A percentile compares a stretch with the other conserved stretches of the same genome.
Evolutionary conservation across 2,888 invertebrate genomes (phyloP).

Genomic region (Gnatocerus cornutus): DNA sequence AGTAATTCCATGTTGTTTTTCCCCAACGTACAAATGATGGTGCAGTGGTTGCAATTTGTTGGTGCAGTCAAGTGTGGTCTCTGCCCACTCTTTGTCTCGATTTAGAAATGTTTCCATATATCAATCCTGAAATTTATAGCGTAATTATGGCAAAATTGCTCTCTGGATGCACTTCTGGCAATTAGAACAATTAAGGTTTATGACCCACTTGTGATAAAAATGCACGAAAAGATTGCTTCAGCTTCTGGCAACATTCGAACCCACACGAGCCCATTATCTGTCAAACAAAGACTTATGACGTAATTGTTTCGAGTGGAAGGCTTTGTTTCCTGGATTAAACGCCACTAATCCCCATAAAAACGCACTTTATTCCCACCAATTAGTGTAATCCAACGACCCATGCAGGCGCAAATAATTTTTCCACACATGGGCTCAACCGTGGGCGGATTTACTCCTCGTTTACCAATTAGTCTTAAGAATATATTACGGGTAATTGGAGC

Average conservation of each 20-base stretch:
- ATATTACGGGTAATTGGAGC: slow-evolving; percentile 16
- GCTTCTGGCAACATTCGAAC: slow-evolving; percentile 1
- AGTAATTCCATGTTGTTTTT: slow-evolving; percentile 40
- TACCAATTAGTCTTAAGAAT: slow-evolving; percentile 14
- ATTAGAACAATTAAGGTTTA: slow-evolving; percentile 32
- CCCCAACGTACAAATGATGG: slow-evolving; percentile 22
- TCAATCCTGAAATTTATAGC: slow-evolving; percentile 10
- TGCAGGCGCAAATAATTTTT: slow-evolving; percentile 19
- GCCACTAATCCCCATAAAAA: not conserved
- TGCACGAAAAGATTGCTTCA: slow-evolving; percentile 13
- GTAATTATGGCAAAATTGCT: slow-evolving; percentile 18
- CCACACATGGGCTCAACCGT: not conserved
- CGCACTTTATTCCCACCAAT: not conserved
- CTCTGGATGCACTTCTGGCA: slow-evolving; percentile 15
- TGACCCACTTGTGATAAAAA: slow-evolving; percentile 28
- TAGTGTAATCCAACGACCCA: not conserved
- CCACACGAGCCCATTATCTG: slow-evolving; percentile 26
- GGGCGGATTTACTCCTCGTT: slow-evolving; percentile 25
- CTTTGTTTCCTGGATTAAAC: not conserved
- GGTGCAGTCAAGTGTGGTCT: slow-evolving; percentile 29
- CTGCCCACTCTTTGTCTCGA: slow-evolving; percentile 41
- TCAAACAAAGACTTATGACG: slow-evolving; percentile 28
- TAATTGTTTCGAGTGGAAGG: slow-evolving; percentile 31
- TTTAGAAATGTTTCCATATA: not conserved
- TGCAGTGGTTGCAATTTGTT: slow-evolving; percentile 29